Evolutionary conservation across 2,113 vertebrate species (phyloP).

Genomic region (Psilopsiagon aurifrons): DNA sequence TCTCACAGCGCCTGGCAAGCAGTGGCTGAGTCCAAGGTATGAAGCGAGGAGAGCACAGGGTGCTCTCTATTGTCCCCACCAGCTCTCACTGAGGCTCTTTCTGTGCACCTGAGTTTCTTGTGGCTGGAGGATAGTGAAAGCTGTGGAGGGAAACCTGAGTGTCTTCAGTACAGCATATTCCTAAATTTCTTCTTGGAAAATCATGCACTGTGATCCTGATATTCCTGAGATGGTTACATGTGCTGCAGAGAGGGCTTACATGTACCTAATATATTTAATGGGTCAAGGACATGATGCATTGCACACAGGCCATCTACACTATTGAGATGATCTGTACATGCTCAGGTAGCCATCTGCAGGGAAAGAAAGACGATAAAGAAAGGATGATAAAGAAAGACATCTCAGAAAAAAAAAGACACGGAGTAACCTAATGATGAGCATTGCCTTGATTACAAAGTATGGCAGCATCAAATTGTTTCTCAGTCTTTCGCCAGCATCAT

Average conservation of each 20-base stretch:
- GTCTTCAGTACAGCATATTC: background rate
- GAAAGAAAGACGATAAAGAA: background rate
- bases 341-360: background rate
- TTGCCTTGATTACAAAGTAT: background rate
- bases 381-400: background rate
- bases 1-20: background rate
- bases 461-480: background rate
- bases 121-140: background rate
- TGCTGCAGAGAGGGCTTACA: background rate
- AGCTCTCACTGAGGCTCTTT: rapidly evolving
- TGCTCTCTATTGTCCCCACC: rapidly evolving
- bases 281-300: background rate
- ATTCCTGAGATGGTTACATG: background rate
- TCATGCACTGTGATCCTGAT: background rate
- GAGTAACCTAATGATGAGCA: background rate
- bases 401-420: background rate
- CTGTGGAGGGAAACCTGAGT: background rate
- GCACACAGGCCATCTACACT: background rate
- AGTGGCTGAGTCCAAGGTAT: background rate
- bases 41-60: background rate
- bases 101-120: background rate
- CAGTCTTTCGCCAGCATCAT: background rate
- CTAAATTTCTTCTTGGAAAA: background rate
- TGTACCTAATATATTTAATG: background rate
- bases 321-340: background rate